A percentile compares a stretch with the other conserved stretches of the same genome.
These are phyloP conservation scores for Hermaeophaga mercurialis DNA, from an alignment of 2,888 invertebrate genomes.

Conservation along the genomic window DNA sequence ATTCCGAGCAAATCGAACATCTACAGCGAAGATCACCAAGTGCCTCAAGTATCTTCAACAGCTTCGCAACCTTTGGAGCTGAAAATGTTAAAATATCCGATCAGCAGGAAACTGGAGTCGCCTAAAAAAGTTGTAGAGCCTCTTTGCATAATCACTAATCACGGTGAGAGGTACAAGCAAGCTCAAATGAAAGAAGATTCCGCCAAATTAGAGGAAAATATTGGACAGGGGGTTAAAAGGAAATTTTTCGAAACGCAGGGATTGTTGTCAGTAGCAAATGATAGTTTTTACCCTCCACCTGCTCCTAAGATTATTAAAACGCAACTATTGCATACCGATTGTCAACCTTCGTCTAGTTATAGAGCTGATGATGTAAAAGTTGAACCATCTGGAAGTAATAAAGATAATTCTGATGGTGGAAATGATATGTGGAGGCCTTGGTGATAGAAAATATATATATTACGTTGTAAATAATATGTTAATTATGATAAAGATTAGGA, in stretches of 20 bases:
- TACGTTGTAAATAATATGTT: neutral
- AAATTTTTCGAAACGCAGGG: slow-evolving; percentile 41
- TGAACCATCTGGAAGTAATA: slow-evolving; percentile 25
- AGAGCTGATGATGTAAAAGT: neutral
- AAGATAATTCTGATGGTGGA: slow-evolving; percentile 37
- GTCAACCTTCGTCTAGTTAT: slow-evolving; percentile 10
- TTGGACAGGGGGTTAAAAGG: slow-evolving; percentile 47
- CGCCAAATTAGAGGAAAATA: slow-evolving; percentile 51
- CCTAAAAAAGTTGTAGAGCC: slow-evolving; percentile 50
- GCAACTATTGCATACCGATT: slow-evolving; percentile 27
- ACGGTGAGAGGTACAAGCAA: slow-evolving; percentile 51
- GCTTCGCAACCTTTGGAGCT: slow-evolving; percentile 44
- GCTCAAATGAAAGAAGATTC: slow-evolving; percentile 53
- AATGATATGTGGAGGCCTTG: slow-evolving; percentile 57
- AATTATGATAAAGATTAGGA: too few species aligned
- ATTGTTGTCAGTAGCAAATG: slow-evolving; percentile 40
- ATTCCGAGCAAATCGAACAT: slow-evolving; percentile 36
- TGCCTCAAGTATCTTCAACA: slow-evolving; percentile 48
- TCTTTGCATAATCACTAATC: slow-evolving; percentile 54
- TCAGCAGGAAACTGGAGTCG: slow-evolving; percentile 42
- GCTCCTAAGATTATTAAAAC: slow-evolving; percentile 43
- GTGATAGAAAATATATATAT: slow-evolving; percentile 41
- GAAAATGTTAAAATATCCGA: slow-evolving; percentile 52
- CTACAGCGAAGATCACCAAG: slow-evolving; percentile 45
- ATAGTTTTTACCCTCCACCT: slow-evolving; percentile 33